Conservation (phyloP, 2,797 vertebrate genomes). For the Neosilurus hyrtlii region DNA sequence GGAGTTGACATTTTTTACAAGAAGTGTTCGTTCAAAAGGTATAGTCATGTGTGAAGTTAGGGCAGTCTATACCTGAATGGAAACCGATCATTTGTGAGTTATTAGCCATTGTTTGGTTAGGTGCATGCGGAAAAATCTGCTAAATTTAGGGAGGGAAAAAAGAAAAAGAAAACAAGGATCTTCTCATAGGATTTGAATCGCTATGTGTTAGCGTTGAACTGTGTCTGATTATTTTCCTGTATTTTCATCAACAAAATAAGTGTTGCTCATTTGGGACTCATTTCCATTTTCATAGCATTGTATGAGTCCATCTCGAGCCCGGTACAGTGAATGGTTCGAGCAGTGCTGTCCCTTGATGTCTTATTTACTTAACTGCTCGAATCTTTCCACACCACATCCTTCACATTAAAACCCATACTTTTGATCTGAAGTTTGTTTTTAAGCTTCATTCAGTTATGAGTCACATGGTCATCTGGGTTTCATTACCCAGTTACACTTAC, state of each 20-base stretch:
- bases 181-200: not conserved
- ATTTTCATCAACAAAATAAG: not conserved
- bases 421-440: slow-evolving; percentile 46
- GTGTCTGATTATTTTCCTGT: not conserved
- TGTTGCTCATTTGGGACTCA: slow-evolving; percentile 1
- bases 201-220: not conserved
- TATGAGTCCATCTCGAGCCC: too few species aligned
- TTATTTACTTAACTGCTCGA: slow-evolving; percentile 8
- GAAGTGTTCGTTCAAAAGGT: slow-evolving; percentile 6
- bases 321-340: not conserved
- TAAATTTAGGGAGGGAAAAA: not conserved
- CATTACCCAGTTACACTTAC: slow-evolving; percentile 47
- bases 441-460: slow-evolving; percentile 29
- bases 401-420: slow-evolving; percentile 42
- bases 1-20: not conserved
- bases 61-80: not conserved
- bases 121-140: too few species aligned
- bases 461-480: slow-evolving; percentile 44
- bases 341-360: slow-evolving; percentile 10
- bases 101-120: slow-evolving; percentile 30
- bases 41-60: slow-evolving; percentile 11
- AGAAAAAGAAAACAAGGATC: not conserved
- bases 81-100: slow-evolving; percentile 13
- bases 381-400: slow-evolving; percentile 44
- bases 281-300: not conserved